Base-by-base conservation (phyloP, 2,113 vertebrate species). In the Elephas maximus region DNA sequence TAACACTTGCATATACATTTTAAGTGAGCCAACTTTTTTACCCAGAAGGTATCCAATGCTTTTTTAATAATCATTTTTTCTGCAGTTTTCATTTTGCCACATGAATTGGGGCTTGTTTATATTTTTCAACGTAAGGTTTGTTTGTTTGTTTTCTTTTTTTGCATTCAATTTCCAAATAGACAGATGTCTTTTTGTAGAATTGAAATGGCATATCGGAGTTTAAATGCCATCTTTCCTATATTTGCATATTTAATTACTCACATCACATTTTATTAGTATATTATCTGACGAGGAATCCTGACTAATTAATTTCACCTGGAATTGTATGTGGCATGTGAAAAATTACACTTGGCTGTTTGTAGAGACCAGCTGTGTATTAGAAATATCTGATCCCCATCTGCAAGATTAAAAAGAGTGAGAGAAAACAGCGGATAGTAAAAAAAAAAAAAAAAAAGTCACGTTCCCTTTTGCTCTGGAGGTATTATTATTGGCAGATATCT, bases 261-360 rank as follows among this genome's bases (percentile, higher is more conserved):
- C 95, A 97, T 97, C 90, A 63, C 95, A 97, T 98, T 98, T 98
- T 98, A 98, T 98, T 98, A 97, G 95, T 91, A 30, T 96, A 91
- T 94, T 98, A 98, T 97, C 97, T 98, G 98, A 97, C 95, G 88
- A 97, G 95, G 98, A 98, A 98, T 97, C 96, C 90, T 67, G 97
- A 84, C 94, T 98, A 98, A 98, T 98, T 98, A 98, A 98, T 99
- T 99, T 99, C 98, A 98, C 98, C 98, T 98, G 98, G 96, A 98
- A 98, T 97, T 98, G 94, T 91, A 95, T 23, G 51, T 12, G 53
- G 80, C 85, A 2, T 97, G 95, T 89, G 97, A 98, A 98, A 97
- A 98, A 98, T 98, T 91, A 93, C 87, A 91, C 91, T 98, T 92
- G 95, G 97, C 98, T 97, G 95, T 98, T 98, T 98, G 97, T 28